These are phyloP conservation scores for Subacronicta megacephala DNA, from an alignment of 2,888 invertebrate genomes.

Conservation along the genomic window DNA sequence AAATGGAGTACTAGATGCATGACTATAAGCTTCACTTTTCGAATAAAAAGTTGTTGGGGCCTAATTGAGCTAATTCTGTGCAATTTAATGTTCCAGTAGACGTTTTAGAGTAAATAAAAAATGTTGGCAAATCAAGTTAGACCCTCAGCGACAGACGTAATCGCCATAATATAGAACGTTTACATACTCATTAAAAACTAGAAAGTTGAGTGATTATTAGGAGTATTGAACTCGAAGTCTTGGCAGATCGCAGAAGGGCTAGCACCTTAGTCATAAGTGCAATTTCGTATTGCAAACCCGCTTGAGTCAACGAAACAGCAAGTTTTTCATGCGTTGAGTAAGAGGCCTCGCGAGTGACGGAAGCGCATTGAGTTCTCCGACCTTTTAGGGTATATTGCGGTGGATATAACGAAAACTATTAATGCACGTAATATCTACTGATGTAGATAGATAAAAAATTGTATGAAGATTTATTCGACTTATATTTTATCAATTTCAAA, in stretches of 20 bases:
- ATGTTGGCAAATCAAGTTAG: too few relatives aligned
- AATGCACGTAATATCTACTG: too few relatives aligned
- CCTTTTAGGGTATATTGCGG: slow-evolving; percentile 66
- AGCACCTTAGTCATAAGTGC: slow-evolving; percentile 46
- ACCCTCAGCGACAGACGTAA: neutral
- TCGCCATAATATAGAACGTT: neutral
- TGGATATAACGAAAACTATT: slow-evolving; percentile 35
- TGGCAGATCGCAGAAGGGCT: slow-evolving; percentile 10
- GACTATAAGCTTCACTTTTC: slow-evolving; percentile 23
- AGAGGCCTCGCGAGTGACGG: slow-evolving; percentile 62
- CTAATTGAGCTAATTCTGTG: slow-evolving; percentile 19
- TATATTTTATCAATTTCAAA: too few relatives aligned
- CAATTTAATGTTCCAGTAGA: slow-evolving; percentile 4
- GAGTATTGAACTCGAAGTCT: slow-evolving; percentile 16
- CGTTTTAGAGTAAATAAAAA: slow-evolving; percentile 8
- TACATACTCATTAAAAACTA: slow-evolving; percentile 10
- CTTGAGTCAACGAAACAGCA: slow-evolving; percentile 63
- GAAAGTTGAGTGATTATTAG: slow-evolving; percentile 5
- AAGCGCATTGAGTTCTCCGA: slow-evolving; percentile 66
- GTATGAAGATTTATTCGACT: too few relatives aligned
- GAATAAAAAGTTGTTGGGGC: slow-evolving; percentile 27
- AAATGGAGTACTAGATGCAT: slow-evolving; percentile 40
- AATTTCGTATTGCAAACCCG: slow-evolving; percentile 62
- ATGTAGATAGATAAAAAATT: too few relatives aligned
- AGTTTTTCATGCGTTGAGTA: slow-evolving; percentile 75